Conservation (phyloP, 2,113 vertebrate genomes). For the Scopus umbretta region DNA sequence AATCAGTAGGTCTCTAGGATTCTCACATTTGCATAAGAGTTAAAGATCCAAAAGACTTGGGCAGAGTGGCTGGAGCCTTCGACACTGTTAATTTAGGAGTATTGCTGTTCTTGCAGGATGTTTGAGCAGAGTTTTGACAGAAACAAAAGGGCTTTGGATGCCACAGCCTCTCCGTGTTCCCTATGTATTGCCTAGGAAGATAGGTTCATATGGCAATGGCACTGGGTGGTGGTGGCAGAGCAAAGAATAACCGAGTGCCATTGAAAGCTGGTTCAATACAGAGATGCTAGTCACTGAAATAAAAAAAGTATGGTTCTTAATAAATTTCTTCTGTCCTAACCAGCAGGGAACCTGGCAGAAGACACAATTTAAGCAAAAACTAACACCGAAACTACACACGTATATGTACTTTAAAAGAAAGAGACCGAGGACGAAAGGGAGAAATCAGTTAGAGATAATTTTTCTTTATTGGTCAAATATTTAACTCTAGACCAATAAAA, state of each 20-base stretch:
- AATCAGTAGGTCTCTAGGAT: neutral
- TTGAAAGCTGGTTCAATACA: neutral
- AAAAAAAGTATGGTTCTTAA: neutral
- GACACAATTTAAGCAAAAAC: neutral
- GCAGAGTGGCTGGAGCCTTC: neutral
- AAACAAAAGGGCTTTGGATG: neutral
- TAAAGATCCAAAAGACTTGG: neutral
- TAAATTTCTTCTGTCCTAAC: neutral
- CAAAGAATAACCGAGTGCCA: neutral
- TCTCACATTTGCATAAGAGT: neutral
- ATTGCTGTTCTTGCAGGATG: neutral
- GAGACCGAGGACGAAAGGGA: neutral
- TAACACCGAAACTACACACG: neutral
- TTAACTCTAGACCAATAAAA: conserved; percentile 31
- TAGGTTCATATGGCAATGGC: neutral
- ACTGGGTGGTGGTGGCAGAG: neutral
- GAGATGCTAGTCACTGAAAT: neutral
- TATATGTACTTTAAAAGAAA: neutral
- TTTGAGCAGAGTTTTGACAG: neutral
- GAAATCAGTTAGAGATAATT: neutral
- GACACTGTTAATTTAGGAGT: neutral
- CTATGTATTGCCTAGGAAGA: rapidly evolving
- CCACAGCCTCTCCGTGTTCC: neutral
- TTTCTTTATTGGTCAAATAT: conserved; percentile 26
- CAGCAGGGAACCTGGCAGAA: neutral